Conservation (phyloP, 2,888 invertebrate genomes). For the Oscheius sp. region DNA sequence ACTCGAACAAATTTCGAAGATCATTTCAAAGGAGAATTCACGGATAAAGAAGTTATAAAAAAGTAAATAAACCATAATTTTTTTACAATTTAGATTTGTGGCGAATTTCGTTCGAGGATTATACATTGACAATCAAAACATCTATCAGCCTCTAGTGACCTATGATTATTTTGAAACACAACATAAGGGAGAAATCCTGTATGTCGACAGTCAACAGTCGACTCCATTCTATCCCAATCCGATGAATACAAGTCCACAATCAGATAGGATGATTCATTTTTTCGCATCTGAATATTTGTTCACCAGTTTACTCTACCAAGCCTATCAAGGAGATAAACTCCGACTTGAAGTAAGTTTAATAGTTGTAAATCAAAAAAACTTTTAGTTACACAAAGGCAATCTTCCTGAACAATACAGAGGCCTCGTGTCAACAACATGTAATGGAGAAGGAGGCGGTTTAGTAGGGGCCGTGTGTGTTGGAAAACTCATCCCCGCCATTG, state of each 20-base stretch:
- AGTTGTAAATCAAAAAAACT: not conserved
- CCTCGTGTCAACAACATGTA: conserved; percentile 60
- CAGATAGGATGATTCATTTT: conserved; percentile 65
- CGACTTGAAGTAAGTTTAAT: conserved; percentile 52
- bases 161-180: conserved; percentile 67
- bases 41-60: conserved; percentile 24
- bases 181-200: conserved; percentile 64
- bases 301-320: conserved; percentile 66
- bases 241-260: conserved; percentile 47
- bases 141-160: conserved; percentile 62
- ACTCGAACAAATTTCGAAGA: conserved; percentile 55
- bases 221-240: conserved; percentile 63
- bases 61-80: conserved; percentile 2
- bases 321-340: conserved; percentile 64
- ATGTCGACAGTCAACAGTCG: conserved; percentile 44
- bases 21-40: conserved; percentile 47
- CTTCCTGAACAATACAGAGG: conserved; percentile 55
- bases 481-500: conserved; percentile 54
- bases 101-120: conserved; percentile 59
- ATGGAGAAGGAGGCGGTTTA: conserved; percentile 13
- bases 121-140: conserved; percentile 63
- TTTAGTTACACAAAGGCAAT: conserved; percentile 47
- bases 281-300: conserved; percentile 66
- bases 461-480: conserved; percentile 44
- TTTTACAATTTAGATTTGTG: conserved; percentile 55